Conservation (phyloP, 1,140 invertebrate genomes). For the Leucophenga varia region DNA sequence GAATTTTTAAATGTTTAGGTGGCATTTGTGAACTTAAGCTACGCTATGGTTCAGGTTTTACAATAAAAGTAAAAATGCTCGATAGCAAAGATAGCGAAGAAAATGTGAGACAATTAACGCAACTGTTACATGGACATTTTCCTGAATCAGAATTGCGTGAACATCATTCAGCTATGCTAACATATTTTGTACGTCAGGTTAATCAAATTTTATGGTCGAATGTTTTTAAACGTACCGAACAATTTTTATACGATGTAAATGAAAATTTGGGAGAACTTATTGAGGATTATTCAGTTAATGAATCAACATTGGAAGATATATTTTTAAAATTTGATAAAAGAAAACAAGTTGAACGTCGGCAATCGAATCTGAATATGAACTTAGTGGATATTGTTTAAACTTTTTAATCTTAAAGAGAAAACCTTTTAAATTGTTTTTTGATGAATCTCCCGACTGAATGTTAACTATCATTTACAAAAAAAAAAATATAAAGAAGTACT, state of each 20-base stretch:
- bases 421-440: too few species aligned
- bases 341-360: too few species aligned
- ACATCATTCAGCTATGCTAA: slow-evolving; percentile 44
- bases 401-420: too few species aligned
- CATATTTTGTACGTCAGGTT: slow-evolving; percentile 39
- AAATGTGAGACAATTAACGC: slow-evolving; percentile 30
- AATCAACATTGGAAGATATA: slow-evolving; percentile 53
- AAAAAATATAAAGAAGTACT: too few species aligned
- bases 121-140: slow-evolving; percentile 28
- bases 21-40: slow-evolving; percentile 58
- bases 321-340: slow-evolving; percentile 44
- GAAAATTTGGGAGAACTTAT: slow-evolving; percentile 20
- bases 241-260: slow-evolving; percentile 12
- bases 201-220: slow-evolving; percentile 38
- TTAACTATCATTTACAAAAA: too few species aligned
- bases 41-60: slow-evolving; percentile 57
- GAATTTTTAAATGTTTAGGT: slow-evolving; percentile 63
- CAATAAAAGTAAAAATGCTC: slow-evolving; percentile 53
- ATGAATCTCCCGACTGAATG: too few species aligned
- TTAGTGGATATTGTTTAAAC: too few species aligned
- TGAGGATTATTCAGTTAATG: slow-evolving; percentile 51
- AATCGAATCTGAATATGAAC: too few species aligned
- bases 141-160: slow-evolving; percentile 31
- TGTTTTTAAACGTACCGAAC: slow-evolving; percentile 35
- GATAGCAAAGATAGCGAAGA: slow-evolving; percentile 24